Conservation (phyloP, 1,140 invertebrate genomes). For the Scaptomyza pallida region DNA sequence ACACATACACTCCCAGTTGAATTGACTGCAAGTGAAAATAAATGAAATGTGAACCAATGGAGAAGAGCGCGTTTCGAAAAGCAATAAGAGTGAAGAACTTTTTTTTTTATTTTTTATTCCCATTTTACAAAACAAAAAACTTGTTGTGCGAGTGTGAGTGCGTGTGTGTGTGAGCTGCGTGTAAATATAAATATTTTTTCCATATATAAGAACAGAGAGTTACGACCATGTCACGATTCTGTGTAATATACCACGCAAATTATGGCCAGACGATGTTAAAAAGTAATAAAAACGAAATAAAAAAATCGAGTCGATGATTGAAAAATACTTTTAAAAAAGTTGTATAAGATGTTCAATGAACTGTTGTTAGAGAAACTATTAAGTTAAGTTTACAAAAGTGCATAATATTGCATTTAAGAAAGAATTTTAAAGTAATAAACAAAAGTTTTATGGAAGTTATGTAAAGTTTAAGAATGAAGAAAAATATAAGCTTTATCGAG, state of each 20-base stretch:
- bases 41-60: constrained; percentile 79
- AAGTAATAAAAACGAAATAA: no score
- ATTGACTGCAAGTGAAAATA: constrained; percentile 68
- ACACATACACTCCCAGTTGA: constrained; percentile 16
- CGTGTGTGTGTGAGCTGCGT: constrained; percentile 55
- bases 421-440: no score
- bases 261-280: not conserved
- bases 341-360: no score
- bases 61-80: constrained; percentile 81
- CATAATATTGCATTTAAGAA: no score
- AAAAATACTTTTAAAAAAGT: no score
- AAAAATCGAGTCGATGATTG: no score
- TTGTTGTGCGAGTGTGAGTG: constrained; percentile 28
- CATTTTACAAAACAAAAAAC: constrained; percentile 58
- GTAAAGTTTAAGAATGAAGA: not conserved
- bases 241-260: constrained; percentile 26
- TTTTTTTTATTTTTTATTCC: constrained; percentile 38
- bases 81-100: constrained; percentile 74
- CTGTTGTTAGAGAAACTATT: no score
- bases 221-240: constrained; percentile 29
- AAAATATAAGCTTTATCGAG: not conserved
- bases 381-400: no score
- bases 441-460: no score
- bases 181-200: constrained; percentile 78
- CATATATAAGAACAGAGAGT: constrained; percentile 35